A percentile compares a stretch with the other conserved stretches of the same genome.
These are phyloP conservation scores for Drosophila histrio DNA, from an alignment of 2,888 invertebrate species.

Conservation along the genomic window DNA sequence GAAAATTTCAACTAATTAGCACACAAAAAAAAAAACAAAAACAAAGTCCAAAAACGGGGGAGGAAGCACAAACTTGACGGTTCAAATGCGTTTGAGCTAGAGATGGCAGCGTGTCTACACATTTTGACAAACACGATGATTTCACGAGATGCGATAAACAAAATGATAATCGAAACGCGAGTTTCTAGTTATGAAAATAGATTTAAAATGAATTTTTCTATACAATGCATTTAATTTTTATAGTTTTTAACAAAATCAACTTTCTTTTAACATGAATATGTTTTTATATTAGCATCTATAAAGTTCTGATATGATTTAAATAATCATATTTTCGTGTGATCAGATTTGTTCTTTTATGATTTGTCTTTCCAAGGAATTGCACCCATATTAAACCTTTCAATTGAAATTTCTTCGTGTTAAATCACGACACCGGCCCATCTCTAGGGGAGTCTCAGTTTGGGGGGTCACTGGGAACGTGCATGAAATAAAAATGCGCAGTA, in stretches of 20 bases:
- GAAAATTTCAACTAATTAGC: constrained; percentile 75
- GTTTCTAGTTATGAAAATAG: background rate
- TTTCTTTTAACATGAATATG: too few relatives aligned
- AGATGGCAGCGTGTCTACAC: background rate
- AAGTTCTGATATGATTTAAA: too few relatives aligned
- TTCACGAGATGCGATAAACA: background rate
- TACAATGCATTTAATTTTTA: too few relatives aligned
- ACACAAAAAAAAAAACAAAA: constrained; percentile 40
- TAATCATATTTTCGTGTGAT: too few relatives aligned
- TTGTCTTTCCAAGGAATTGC: background rate
- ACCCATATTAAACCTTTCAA: background rate
- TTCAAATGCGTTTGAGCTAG: constrained; percentile 26
- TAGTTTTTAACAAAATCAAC: too few relatives aligned
- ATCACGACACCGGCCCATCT: constrained; percentile 3
- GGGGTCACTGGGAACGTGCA: constrained; percentile 56
- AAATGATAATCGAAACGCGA: background rate
- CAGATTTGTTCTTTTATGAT: too few relatives aligned
- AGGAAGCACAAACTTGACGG: constrained; percentile 45
- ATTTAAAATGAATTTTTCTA: background rate
- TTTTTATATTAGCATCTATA: too few relatives aligned
- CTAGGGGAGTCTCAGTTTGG: background rate
- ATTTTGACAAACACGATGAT: background rate
- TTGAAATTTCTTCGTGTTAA: background rate
- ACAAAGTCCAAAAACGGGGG: constrained; percentile 30
- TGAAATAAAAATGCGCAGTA: constrained; percentile 65